Percentiles rank a stretch among this genome's conserved stretches.
Conservation (phyloP, 2,888 invertebrate genomes). For the Conus canariensis region DNA sequence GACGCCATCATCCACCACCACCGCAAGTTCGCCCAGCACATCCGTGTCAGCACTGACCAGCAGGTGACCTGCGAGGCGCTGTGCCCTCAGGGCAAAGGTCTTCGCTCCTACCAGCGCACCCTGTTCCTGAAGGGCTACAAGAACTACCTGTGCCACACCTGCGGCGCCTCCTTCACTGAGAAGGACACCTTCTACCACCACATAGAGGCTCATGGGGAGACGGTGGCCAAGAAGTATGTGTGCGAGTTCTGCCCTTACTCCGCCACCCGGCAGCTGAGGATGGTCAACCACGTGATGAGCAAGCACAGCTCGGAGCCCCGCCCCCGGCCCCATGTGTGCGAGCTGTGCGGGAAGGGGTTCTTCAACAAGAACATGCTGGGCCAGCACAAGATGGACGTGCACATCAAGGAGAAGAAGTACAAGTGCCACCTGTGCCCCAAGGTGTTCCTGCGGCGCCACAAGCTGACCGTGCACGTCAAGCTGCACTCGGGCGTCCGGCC, state of each 20-base stretch:
- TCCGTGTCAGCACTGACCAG: not conserved
- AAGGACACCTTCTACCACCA: not conserved
- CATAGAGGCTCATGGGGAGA: not conserved
- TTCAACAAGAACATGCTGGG: constrained; percentile 17
- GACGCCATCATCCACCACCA: constrained; percentile 12
- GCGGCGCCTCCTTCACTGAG: constrained; percentile 18
- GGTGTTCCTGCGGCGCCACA: not conserved
- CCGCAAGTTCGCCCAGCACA: constrained; percentile 11
- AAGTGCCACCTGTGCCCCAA: constrained; percentile 21
- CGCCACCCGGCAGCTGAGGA: not conserved
- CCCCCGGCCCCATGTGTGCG: constrained; percentile 26
- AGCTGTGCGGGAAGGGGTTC: constrained; percentile 32
- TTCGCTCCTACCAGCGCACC: not conserved
- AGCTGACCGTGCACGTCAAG: constrained; percentile 17
- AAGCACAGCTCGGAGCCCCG: constrained; percentile 24
- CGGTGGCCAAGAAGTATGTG: not conserved
- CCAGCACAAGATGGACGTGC: constrained; percentile 40
- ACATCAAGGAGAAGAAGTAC: constrained; percentile 7
- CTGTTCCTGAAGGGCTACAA: not conserved
- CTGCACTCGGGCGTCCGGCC: constrained; percentile 23
- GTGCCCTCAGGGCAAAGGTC: not conserved
- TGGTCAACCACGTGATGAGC: not conserved
- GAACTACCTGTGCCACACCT: constrained; percentile 6
- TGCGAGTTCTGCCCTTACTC: constrained; percentile 21
- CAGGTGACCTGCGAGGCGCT: not conserved